Evolutionary conservation across 2,888 invertebrate genomes (phyloP).

Genomic region (Serripes groenlandicus): DNA sequence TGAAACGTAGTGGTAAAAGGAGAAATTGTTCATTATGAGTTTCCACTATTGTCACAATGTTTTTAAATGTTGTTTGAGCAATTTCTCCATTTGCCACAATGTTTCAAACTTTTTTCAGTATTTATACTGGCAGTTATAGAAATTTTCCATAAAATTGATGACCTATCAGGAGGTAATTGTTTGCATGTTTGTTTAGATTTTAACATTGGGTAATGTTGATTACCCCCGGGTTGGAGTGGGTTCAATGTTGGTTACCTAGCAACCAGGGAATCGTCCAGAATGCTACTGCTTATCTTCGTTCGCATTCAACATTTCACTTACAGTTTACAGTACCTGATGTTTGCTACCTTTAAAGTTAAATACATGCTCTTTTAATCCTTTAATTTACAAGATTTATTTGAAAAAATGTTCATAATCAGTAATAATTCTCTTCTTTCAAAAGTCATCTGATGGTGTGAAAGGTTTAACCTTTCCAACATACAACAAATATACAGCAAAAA

Average conservation of each 20-base stretch:
- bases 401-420: too few relatives aligned
- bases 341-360: too few relatives aligned
- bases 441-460: too few relatives aligned
- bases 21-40: not conserved
- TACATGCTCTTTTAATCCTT: too few relatives aligned
- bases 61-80: too few relatives aligned
- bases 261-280: conserved; percentile 11
- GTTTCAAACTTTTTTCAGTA: not conserved
- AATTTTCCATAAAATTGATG: not conserved
- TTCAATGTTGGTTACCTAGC: conserved; percentile 3
- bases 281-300: too few relatives aligned
- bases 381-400: too few relatives aligned
- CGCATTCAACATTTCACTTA: too few relatives aligned
- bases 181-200: conserved; percentile 26
- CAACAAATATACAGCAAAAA: too few relatives aligned
- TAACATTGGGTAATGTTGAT: conserved; percentile 23
- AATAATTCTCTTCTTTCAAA: too few relatives aligned
- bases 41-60: not conserved
- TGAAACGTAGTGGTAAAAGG: not conserved
- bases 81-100: not conserved
- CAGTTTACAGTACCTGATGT: too few relatives aligned
- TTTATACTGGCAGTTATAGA: not conserved
- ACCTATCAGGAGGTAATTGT: conserved; percentile 3
- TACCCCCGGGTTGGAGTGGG: not conserved
- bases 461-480: too few relatives aligned